These are phyloP conservation scores for Trisateles emortualis DNA, from an alignment of 2,888 invertebrate genomes.

Conservation along the genomic window DNA sequence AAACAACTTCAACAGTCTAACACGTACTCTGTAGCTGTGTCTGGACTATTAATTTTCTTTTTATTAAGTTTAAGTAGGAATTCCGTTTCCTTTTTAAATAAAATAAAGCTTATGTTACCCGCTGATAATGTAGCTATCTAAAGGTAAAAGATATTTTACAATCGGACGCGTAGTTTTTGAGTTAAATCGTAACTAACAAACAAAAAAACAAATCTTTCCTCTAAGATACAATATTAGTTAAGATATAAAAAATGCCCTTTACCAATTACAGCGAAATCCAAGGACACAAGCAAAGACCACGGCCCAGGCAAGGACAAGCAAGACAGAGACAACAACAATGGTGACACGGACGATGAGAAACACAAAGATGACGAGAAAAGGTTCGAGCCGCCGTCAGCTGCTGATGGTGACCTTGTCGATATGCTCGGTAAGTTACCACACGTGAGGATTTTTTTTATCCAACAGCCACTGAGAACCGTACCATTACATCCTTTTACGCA, in stretches of 20 bases:
- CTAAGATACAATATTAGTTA: no score
- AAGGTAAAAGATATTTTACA: no score
- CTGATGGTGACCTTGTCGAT: constrained; percentile 97
- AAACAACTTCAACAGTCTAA: not conserved
- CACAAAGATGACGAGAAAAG: constrained; percentile 91
- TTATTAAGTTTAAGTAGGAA: no score
- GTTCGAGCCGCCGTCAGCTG: constrained; percentile 93
- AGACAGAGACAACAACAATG: constrained; percentile 87
- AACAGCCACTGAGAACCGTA: no score
- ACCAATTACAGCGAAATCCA: constrained; percentile 69
- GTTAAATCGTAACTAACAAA: not conserved
- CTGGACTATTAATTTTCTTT: not conserved
- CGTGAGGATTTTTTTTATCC: no score
- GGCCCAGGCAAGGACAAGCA: constrained; percentile 74
- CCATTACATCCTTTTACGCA: no score
- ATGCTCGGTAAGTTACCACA: constrained; percentile 89
- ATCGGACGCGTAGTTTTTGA: no score
- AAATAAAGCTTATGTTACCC: no score
- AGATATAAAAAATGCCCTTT: no score
- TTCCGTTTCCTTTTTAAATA: no score
- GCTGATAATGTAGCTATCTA: no score
- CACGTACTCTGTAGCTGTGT: constrained; percentile 4
- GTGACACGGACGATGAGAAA: constrained; percentile 89
- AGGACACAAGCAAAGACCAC: constrained; percentile 72
- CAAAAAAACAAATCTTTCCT: not conserved